Evolutionary conservation across 1,140 invertebrate species (phyloP).

Genomic region (Amyelois transitella): DNA sequence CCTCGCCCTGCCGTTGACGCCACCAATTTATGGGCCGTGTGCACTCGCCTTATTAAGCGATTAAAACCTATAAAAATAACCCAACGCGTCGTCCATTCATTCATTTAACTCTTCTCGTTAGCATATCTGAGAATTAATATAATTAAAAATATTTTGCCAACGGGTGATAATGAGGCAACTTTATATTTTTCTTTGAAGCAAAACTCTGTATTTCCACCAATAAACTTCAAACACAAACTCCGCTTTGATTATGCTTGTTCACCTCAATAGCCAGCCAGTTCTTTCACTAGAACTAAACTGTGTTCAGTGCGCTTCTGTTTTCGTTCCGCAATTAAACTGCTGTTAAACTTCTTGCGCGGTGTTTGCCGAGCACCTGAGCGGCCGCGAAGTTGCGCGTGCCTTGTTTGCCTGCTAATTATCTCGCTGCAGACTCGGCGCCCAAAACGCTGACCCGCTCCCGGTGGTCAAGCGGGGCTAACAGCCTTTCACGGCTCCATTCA

Average conservation of each 20-base stretch:
- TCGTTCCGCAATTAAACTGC: constrained; percentile 71
- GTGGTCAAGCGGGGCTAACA: constrained; percentile 62
- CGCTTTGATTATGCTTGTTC: constrained; percentile 42
- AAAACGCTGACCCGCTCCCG: constrained; percentile 61
- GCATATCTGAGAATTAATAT: not conserved
- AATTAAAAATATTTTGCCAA: not conserved
- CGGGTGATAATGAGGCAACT: not conserved
- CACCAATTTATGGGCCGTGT: constrained; percentile 32
- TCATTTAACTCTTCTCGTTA: not conserved
- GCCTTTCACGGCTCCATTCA: constrained; percentile 51
- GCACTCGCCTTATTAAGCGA: constrained; percentile 14
- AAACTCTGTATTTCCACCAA: constrained; percentile 23
- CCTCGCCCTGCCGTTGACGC: constrained; percentile 28
- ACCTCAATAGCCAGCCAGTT: constrained; percentile 59
- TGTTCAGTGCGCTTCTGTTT: constrained; percentile 68
- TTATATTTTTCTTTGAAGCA: constrained; percentile 2
- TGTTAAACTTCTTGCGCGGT: constrained; percentile 71
- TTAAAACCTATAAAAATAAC: not conserved
- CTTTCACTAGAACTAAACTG: constrained; percentile 64
- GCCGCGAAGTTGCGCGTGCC: constrained; percentile 56
- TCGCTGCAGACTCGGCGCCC: constrained; percentile 47
- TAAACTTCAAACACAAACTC: constrained; percentile 41
- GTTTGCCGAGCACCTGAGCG: constrained; percentile 69
- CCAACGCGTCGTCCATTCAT: not conserved
- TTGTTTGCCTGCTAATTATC: constrained; percentile 75